A percentile compares a stretch with the other conserved stretches of the same genome.
These are phyloP conservation scores for Helleia helle DNA, from an alignment of 2,888 invertebrate species.

Conservation along the genomic window DNA sequence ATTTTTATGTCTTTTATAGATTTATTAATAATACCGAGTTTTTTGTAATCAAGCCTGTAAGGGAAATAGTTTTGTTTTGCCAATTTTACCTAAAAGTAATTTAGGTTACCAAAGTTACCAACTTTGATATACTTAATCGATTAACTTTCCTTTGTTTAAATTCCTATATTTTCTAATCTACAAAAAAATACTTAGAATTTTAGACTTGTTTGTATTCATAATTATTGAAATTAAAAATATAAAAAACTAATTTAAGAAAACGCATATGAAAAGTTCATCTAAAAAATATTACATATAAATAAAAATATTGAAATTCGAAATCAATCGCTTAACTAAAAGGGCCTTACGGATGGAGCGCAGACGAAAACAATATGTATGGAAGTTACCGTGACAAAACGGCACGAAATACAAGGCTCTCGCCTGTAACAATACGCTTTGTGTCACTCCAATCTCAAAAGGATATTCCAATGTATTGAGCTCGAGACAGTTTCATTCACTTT, in stretches of 20 bases:
- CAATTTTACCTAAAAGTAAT: too few relatives aligned
- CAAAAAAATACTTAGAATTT: too few relatives aligned
- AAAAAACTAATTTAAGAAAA: too few relatives aligned
- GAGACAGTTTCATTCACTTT: slow-evolving; percentile 52
- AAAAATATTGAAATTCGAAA: too few relatives aligned
- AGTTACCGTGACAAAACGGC: slow-evolving; percentile 47
- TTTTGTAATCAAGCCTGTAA: not conserved
- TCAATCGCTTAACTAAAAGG: slow-evolving; percentile 9
- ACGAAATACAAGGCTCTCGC: slow-evolving; percentile 46
- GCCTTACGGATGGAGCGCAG: slow-evolving; percentile 17
- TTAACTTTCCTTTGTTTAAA: too few relatives aligned
- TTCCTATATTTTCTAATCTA: too few relatives aligned
- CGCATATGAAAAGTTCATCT: too few relatives aligned
- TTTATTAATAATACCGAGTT: slow-evolving; percentile 16
- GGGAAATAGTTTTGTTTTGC: not conserved
- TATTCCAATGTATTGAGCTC: slow-evolving; percentile 63
- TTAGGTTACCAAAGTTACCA: too few relatives aligned
- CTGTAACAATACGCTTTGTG: slow-evolving; percentile 63
- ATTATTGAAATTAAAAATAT: too few relatives aligned
- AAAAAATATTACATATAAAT: too few relatives aligned
- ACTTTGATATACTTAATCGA: too few relatives aligned
- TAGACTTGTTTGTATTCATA: too few relatives aligned
- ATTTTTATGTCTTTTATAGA: slow-evolving; percentile 25
- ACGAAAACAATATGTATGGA: slow-evolving; percentile 44
- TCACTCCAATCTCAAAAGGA: slow-evolving; percentile 63